Base-by-base conservation (phyloP, 2,113 vertebrate species). In the Gymnocephalus cernua region DNA sequence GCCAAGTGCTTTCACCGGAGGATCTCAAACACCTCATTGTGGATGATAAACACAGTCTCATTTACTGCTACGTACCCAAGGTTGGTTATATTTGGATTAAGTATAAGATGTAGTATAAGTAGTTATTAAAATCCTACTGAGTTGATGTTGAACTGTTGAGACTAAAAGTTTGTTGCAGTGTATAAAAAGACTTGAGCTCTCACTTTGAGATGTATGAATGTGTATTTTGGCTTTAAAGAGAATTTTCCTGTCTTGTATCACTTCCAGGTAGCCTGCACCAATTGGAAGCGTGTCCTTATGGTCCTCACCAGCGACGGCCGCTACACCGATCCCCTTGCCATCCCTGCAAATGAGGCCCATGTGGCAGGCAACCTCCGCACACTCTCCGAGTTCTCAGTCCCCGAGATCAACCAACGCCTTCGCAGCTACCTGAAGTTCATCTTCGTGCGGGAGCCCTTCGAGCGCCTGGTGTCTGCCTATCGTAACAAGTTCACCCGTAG, bases 21-120 rank as follows among this genome's bases (percentile, higher is more conserved):
- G 97, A 99, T 88, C 92, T 99, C 88, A 96, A 95, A 48, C 98
- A 99, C 88, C 95, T 99, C 89, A 95, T 99, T 68, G 98, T 99
- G 79, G 98, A 99, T 0, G 98, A 99, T 73, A 88, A 93, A 0
- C 97, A 98, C 0, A 91, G 95, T 69, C 93, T 99, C 65, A 96
- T 99, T 15, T 99, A 99, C 94, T 99, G 98, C 95, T 99, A 99
- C 0, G 97, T 99, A n/a, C 98, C 98, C 85, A 99, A 99, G 90
- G 92, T 94, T 41, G 82, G 91, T 92, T 41, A 5, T 23, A 18
- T 12, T 47, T 15, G 73, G n/a, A 35, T 44, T 25, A 35, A 59
- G 27, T 41, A 11, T 41, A 41, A 41, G 38, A 32, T 66, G 18
- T 4, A n/a, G 47, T 25, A 6, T 27, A 29, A 19, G 15, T 19